phyloP scores from a whole-genome alignment of 2,113 vertebrate species.

The Rattus rattus region DNA sequence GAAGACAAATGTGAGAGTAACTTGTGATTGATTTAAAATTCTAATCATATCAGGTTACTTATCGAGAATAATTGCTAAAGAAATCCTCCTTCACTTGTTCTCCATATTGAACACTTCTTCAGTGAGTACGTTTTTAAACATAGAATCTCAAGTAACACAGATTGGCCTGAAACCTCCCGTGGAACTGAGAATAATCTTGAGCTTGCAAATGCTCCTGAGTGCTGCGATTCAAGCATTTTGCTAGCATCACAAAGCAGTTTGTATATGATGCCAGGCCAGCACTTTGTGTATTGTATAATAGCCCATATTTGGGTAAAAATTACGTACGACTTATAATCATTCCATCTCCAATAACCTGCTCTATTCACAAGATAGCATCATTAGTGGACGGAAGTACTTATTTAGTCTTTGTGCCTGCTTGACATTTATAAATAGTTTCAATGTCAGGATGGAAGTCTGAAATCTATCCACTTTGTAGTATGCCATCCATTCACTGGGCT shows the following conservation, averaged over 20 bases:
- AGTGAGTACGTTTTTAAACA: background rate
- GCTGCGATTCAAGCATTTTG: background rate
- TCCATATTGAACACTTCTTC: background rate
- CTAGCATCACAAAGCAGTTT: background rate
- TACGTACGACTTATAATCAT: background rate
- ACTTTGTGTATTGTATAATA: too few species aligned
- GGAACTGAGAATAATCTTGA: background rate
- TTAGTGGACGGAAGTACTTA: background rate
- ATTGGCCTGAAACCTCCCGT: background rate
- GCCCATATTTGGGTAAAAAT: background rate
- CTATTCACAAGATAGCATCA: background rate
- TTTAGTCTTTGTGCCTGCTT: background rate
- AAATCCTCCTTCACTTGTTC: background rate
- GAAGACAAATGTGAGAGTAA: slow-evolving; percentile 22
- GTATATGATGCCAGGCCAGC: background rate
- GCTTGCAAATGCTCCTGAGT: background rate
- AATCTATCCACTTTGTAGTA: background rate
- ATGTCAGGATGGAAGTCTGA: background rate
- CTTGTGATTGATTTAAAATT: background rate
- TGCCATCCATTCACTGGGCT: background rate
- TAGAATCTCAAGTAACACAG: background rate
- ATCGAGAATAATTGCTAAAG: background rate
- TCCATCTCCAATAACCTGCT: background rate
- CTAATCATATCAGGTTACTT: background rate
- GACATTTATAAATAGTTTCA: background rate